Conservation (phyloP, 2,797 vertebrate genomes). For the Neosilurus hyrtlii region DNA sequence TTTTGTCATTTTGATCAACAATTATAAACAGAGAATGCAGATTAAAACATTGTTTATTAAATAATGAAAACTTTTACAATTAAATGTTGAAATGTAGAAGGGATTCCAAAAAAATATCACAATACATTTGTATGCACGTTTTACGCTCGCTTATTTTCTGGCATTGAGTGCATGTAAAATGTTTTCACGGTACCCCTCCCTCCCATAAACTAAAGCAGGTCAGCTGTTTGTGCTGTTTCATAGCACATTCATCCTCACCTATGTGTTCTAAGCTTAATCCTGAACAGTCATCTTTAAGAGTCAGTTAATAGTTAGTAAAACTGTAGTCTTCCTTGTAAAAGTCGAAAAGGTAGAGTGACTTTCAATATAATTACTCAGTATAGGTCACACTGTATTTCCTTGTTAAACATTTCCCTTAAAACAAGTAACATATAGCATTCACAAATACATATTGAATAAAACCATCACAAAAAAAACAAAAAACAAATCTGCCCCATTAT, state of each 20-base stretch:
- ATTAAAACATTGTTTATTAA: constrained; percentile 18
- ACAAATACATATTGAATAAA: neutral
- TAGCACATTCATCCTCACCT: neutral
- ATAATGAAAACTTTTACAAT: constrained; percentile 1
- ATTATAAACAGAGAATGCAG: neutral
- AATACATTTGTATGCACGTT: constrained; percentile 4
- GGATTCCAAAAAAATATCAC: neutral
- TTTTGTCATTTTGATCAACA: neutral
- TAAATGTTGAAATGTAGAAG: neutral
- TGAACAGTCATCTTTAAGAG: constrained; percentile 18
- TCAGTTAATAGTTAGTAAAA: constrained; percentile 2
- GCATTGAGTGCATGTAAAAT: neutral
- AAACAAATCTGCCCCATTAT: neutral
- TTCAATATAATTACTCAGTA: neutral
- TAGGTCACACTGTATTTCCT: neutral
- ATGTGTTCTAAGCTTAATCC: neutral
- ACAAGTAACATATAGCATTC: neutral
- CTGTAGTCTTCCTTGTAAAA: constrained; percentile 4
- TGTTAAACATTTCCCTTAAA: neutral
- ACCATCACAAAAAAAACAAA: neutral
- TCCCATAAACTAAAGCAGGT: neutral
- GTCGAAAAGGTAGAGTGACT: neutral
- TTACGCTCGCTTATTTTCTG: neutral
- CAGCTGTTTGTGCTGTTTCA: neutral
- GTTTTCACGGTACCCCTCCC: neutral